Evolutionary conservation across 2,113 vertebrate species (phyloP).

Genomic region (Oncorhynchus gorbuscha): DNA sequence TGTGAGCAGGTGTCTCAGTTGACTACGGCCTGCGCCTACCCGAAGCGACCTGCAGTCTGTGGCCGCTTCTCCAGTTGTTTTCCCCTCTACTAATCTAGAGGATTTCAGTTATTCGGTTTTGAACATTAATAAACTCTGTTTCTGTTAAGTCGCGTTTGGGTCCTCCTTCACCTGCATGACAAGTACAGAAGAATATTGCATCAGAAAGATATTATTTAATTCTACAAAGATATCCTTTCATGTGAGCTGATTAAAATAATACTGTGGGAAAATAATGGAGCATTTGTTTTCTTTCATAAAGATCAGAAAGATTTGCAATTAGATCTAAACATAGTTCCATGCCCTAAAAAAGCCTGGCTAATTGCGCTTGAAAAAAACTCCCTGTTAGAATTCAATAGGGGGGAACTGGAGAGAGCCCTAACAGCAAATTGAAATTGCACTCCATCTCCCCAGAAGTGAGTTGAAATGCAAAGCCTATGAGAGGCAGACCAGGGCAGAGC

Average conservation of each 20-base stretch:
- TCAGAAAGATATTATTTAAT: conserved; percentile 38
- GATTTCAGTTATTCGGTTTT: too few species aligned
- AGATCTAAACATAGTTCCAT: background rate
- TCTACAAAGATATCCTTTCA: conserved; percentile 46
- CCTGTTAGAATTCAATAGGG: too few species aligned
- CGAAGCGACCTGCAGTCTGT: too few species aligned
- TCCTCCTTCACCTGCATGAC: too few species aligned
- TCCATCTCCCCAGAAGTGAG: background rate
- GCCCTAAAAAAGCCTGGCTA: background rate
- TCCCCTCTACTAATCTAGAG: too few species aligned
- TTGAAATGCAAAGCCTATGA: background rate
- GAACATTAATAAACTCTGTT: too few species aligned
- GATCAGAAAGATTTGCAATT: background rate
- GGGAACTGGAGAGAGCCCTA: too few species aligned
- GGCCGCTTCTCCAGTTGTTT: too few species aligned
- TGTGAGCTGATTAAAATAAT: conserved; percentile 51
- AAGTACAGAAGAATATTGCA: background rate
- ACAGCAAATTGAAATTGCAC: background rate
- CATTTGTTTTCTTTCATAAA: conserved; percentile 9
- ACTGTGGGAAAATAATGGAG: conserved; percentile 36
- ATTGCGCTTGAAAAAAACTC: background rate
- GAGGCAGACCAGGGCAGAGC: background rate
- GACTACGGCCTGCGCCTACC: too few species aligned
- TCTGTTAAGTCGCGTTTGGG: too few species aligned
- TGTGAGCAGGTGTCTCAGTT: too few species aligned